phyloP scores from a whole-genome alignment of 30 jellyfish, hydroid and myxozoan species.

The Aurelia sp. region DNA sequence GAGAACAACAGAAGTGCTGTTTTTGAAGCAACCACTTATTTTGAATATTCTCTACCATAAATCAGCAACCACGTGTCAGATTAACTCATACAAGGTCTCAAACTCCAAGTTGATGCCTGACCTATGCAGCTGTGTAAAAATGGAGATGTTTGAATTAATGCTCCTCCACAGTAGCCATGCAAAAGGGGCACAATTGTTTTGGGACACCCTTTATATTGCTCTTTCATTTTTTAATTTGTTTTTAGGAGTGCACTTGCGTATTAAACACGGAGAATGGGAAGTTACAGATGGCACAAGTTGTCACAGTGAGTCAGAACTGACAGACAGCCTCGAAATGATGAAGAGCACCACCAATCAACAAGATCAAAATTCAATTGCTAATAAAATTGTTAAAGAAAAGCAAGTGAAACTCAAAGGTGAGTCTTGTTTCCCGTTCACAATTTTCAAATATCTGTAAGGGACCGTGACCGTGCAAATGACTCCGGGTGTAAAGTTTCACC shows the following conservation, averaged over 20 bases:
- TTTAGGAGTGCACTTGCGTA: slow-evolving; percentile 59
- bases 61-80: no score
- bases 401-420: slow-evolving; percentile 34
- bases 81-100: no score
- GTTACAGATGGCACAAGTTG: slow-evolving; percentile 31
- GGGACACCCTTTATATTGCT: no score
- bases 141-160: neutral
- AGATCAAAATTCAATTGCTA: slow-evolving; percentile 21
- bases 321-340: slow-evolving; percentile 47
- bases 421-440: neutral
- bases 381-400: slow-evolving; percentile 34
- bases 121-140: no score
- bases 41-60: neutral
- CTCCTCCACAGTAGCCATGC: neutral
- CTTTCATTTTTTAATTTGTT: neutral
- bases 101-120: neutral
- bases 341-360: neutral
- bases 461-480: no score
- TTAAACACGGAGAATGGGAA: slow-evolving; percentile 36
- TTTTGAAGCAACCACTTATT: no score
- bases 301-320: slow-evolving; percentile 60
- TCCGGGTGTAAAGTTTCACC: no score
- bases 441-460: no score
- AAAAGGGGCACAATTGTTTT: no score
- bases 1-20: no score